These are phyloP conservation scores for Lasioglossum lativentre DNA, from an alignment of 2,888 invertebrate genomes.

Conservation along the genomic window DNA sequence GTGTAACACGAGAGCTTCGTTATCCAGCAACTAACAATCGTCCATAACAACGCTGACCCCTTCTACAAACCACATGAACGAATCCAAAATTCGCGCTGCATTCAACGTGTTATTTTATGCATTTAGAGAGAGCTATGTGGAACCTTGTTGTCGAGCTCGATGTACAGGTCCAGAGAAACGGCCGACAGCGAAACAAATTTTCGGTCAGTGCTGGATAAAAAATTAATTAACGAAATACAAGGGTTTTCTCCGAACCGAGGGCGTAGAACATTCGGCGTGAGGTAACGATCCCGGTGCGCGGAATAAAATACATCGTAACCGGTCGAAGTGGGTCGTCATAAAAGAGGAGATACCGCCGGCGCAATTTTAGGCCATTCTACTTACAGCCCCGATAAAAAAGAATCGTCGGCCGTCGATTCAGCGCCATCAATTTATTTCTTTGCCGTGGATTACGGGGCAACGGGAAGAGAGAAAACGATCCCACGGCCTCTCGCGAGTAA, in stretches of 20 bases:
- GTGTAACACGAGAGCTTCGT: neutral
- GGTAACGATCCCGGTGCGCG: neutral
- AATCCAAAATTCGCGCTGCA: too few relatives aligned
- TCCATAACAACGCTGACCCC: neutral
- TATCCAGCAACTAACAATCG: neutral
- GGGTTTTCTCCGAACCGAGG: neutral
- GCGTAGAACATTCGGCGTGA: neutral
- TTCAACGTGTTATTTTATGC: neutral
- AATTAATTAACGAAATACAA: neutral
- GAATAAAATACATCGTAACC: constrained; percentile 7
- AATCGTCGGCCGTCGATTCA: constrained; percentile 16
- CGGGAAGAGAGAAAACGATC: neutral
- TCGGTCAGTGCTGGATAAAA: neutral
- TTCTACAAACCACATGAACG: neutral
- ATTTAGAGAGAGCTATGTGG: neutral
- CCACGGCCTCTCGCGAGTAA: neutral
- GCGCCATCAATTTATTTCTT: constrained; percentile 24
- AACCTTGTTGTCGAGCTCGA: neutral
- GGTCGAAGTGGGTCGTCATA: neutral
- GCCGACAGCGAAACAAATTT: neutral
- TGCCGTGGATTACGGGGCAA: neutral
- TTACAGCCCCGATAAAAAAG: constrained; percentile 23
- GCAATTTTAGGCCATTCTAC: constrained; percentile 11
- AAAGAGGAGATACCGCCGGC: neutral
- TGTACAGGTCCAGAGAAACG: too few relatives aligned